Conservation (phyloP, 1,140 invertebrate genomes). For the Bilobella aurantiaca region DNA sequence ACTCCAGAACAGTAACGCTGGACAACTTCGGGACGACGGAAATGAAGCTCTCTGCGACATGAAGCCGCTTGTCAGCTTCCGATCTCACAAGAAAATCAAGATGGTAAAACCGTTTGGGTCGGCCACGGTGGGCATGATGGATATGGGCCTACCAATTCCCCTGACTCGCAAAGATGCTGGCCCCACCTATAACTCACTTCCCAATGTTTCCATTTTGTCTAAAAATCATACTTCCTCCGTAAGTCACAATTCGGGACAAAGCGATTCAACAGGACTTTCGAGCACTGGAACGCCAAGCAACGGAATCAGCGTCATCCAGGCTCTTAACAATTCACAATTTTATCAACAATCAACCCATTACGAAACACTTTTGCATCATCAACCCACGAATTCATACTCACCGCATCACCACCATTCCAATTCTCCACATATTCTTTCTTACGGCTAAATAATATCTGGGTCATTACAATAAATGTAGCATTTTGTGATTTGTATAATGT, state of each 20-base stretch:
- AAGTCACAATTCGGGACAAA: neutral
- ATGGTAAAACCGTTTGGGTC: neutral
- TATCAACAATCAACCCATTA: neutral
- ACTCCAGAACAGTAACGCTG: neutral
- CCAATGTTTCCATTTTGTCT: neutral
- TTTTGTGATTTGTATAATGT: no score
- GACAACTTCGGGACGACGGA: neutral
- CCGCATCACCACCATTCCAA: neutral
- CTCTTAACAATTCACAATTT: neutral
- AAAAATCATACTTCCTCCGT: no score
- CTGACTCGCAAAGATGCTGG: neutral
- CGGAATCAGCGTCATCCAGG: neutral
- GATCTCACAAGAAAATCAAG: neutral
- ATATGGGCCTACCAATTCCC: neutral
- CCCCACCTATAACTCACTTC: neutral
- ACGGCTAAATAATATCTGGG: no score
- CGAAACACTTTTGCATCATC: neutral
- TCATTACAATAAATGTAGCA: no score
- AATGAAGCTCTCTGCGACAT: neutral
- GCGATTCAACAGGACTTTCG: neutral
- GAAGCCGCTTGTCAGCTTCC: neutral
- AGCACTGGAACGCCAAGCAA: neutral
- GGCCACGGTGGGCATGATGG: neutral
- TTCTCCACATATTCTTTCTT: neutral
- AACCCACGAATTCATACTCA: neutral